Percentiles rank a stretch among this genome's conserved stretches.
Conservation (phyloP, 2,113 vertebrate genomes). For the Vombatus ursinus region DNA sequence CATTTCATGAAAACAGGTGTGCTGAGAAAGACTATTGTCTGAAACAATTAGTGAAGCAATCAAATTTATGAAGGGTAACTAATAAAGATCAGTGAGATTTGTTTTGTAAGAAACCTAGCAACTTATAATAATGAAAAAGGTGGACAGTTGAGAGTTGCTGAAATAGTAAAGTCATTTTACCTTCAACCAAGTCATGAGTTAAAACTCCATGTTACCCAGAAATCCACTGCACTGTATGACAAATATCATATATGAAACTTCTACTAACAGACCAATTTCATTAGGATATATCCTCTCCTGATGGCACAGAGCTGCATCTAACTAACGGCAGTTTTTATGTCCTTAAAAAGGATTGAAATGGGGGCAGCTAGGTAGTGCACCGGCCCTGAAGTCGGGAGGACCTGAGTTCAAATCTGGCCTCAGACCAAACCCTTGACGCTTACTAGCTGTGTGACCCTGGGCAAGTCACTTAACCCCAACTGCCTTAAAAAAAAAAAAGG, state of each 20-base stretch:
- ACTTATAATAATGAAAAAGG: constrained; percentile 64
- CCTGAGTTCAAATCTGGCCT: too few relatives aligned
- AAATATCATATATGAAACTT: constrained; percentile 22
- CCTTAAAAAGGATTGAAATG: background rate
- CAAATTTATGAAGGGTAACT: constrained; percentile 27
- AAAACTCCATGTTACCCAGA: background rate
- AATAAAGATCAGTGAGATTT: constrained; percentile 18
- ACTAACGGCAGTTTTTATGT: background rate
- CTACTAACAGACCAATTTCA: constrained; percentile 22
- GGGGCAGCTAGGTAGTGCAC: too few relatives aligned
- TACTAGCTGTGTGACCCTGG: too few relatives aligned
- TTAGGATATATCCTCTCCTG: background rate
- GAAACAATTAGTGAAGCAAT: constrained; percentile 63
- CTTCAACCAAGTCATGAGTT: constrained; percentile 44
- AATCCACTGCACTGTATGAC: background rate
- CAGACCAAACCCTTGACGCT: too few relatives aligned
- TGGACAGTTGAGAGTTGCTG: constrained; percentile 35
- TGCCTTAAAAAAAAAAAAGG: too few relatives aligned
- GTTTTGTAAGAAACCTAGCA: constrained; percentile 14
- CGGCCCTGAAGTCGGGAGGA: too few relatives aligned
- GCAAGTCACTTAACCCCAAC: too few relatives aligned
- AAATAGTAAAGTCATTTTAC: constrained; percentile 60
- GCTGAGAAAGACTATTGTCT: constrained; percentile 46
- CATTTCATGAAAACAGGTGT: constrained; percentile 57
- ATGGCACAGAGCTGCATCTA: background rate